Evolutionary conservation across 2,888 invertebrate genomes (phyloP).

Genomic region (Volucella inflata): DNA sequence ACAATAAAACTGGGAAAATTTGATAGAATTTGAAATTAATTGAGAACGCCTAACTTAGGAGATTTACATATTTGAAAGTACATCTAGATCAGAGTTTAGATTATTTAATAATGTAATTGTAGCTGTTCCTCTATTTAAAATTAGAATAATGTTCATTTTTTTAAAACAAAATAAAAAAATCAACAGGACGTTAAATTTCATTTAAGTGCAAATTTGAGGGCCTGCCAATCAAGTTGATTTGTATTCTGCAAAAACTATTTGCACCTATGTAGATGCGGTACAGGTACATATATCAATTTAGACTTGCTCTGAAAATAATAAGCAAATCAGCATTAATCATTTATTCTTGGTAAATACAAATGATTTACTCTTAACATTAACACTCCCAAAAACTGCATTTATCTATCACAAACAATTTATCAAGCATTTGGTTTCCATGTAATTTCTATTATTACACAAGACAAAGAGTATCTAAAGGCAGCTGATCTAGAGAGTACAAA

Average conservation of each 20-base stretch:
- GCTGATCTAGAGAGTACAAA: conserved; percentile 64
- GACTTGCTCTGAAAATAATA: too few relatives aligned
- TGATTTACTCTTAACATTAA: too few relatives aligned
- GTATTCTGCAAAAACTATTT: too few relatives aligned
- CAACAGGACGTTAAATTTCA: too few relatives aligned
- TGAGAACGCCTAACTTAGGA: conserved; percentile 12
- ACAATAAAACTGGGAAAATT: conserved; percentile 9
- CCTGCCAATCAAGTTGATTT: too few relatives aligned
- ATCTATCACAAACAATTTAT: neutral
- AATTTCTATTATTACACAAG: neutral
- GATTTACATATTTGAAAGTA: conserved; percentile 27
- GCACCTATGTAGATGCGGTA: too few relatives aligned
- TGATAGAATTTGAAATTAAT: conserved; percentile 17
- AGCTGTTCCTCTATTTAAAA: neutral
- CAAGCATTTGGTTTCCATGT: neutral
- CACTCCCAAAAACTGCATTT: too few relatives aligned
- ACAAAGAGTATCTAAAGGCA: conserved; percentile 37
- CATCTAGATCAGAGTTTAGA: conserved; percentile 21
- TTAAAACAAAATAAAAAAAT: neutral
- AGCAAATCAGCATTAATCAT: too few relatives aligned
- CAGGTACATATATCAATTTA: too few relatives aligned
- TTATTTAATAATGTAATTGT: neutral
- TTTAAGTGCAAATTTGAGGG: too few relatives aligned
- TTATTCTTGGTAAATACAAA: too few relatives aligned
- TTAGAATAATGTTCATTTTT: neutral